phyloP scores from a whole-genome alignment of 1,140 invertebrate species.

The Neocloeon triangulifer region DNA sequence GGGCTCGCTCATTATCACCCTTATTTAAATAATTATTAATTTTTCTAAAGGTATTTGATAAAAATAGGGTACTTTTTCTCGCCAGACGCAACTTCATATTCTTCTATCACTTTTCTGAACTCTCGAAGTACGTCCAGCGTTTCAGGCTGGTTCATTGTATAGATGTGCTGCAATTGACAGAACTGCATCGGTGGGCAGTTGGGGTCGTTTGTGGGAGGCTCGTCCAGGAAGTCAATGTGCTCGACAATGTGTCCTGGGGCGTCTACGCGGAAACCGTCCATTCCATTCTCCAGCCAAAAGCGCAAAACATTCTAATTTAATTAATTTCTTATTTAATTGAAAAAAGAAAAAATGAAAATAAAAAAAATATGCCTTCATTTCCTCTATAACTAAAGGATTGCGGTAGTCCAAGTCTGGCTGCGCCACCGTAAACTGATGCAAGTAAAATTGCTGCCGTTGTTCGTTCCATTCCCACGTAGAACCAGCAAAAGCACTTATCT shows the following conservation, averaged over 20 bases:
- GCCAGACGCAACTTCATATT: slow-evolving; percentile 2
- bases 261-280: slow-evolving; percentile 53
- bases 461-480: slow-evolving; percentile 48
- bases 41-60: too few species aligned
- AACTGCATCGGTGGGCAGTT: background rate
- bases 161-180: slow-evolving; percentile 11
- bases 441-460: slow-evolving; percentile 41
- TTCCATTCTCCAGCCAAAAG: slow-evolving; percentile 55
- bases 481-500: slow-evolving; percentile 36
- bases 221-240: slow-evolving; percentile 14
- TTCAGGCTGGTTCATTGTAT: slow-evolving; percentile 2
- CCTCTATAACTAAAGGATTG: slow-evolving; percentile 29
- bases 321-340: background rate
- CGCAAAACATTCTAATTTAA: slow-evolving; percentile 30
- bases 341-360: slow-evolving; percentile 2
- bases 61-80: background rate
- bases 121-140: background rate
- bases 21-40: too few species aligned
- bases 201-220: background rate
- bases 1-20: slow-evolving; percentile 15
- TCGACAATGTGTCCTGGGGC: slow-evolving; percentile 34
- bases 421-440: slow-evolving; percentile 41
- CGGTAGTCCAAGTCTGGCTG: slow-evolving; percentile 58
- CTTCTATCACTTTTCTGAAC: background rate
- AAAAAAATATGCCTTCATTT: slow-evolving; percentile 42